Conservation (phyloP, 92 coral and sea anemone genomes). For the Bergia puertoricense region DNA sequence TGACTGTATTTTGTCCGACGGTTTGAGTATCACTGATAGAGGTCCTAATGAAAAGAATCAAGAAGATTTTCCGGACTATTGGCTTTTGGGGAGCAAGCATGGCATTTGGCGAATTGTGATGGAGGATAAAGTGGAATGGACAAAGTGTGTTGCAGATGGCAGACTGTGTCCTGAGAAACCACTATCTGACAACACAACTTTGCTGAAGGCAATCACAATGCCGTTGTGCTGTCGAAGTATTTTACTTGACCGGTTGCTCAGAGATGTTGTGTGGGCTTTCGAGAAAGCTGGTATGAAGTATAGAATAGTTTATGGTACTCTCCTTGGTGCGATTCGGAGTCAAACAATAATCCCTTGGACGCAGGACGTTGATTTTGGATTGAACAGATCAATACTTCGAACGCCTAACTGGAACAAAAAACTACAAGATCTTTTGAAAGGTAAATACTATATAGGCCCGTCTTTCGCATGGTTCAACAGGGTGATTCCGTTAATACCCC, state of each 20-base stretch:
- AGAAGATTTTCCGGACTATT: conserved; percentile 54
- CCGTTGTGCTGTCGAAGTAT: conserved; percentile 67
- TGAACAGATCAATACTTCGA: conserved; percentile 4
- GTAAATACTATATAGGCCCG: conserved; percentile 53
- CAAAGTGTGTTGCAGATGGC: conserved; percentile 60
- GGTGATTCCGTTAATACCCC: conserved; percentile 47
- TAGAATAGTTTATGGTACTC: conserved; percentile 60
- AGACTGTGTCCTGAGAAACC: conserved; percentile 69
- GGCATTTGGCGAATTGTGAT: conserved; percentile 57
- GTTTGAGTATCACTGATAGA: conserved; percentile 50
- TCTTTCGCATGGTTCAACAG: conserved; percentile 47
- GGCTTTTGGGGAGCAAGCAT: conserved; percentile 49
- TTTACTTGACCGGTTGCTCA: conserved; percentile 52
- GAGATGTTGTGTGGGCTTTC: conserved; percentile 50
- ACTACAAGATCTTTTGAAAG: conserved; percentile 38
- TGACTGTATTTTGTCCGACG: conserved; percentile 51
- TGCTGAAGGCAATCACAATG: conserved; percentile 33
- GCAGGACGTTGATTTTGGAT: conserved; percentile 55
- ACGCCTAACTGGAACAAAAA: conserved; percentile 25
- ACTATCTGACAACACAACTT: neutral
- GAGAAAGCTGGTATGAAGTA: conserved; percentile 42
- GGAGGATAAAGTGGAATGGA: conserved; percentile 70
- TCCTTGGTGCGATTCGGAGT: conserved; percentile 66
- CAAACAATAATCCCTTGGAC: conserved; percentile 72
- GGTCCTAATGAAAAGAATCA: conserved; percentile 39